A percentile compares a stretch with the other conserved stretches of the same genome.
Conservation (phyloP, 2,888 invertebrate genomes). For the Pimpla rufipes region DNA sequence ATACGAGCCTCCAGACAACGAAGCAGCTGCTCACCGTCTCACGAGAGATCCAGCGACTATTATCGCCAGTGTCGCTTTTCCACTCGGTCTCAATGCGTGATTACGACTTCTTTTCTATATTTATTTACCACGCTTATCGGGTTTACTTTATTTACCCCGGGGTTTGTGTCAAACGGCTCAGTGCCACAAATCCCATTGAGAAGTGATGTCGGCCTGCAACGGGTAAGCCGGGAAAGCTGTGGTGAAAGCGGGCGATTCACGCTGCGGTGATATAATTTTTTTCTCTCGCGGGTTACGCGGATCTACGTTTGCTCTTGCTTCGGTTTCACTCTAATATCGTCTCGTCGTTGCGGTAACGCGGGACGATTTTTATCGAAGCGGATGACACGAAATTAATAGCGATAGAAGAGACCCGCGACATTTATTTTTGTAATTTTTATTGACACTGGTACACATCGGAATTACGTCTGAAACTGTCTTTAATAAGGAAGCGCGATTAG, state of each 20-base stretch:
- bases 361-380: neutral
- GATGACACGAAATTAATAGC: neutral
- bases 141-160: neutral
- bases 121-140: neutral
- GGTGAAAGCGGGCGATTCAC: conserved; percentile 6
- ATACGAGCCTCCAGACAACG: neutral
- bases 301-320: neutral
- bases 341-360: neutral
- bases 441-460: no score
- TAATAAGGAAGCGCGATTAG: no score
- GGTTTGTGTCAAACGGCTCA: neutral
- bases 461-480: no score
- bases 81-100: neutral
- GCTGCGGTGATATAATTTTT: conserved; percentile 4
- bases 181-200: conserved; percentile 4
- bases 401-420: neutral
- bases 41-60: neutral
- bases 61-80: neutral
- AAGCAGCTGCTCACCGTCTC: neutral
- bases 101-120: neutral
- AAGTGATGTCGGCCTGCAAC: neutral
- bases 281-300: neutral
- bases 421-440: no score
- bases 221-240: neutral
- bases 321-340: neutral